These are phyloP conservation scores for Cylloceria caligata DNA, from an alignment of 2,888 invertebrate species.

Conservation along the genomic window DNA sequence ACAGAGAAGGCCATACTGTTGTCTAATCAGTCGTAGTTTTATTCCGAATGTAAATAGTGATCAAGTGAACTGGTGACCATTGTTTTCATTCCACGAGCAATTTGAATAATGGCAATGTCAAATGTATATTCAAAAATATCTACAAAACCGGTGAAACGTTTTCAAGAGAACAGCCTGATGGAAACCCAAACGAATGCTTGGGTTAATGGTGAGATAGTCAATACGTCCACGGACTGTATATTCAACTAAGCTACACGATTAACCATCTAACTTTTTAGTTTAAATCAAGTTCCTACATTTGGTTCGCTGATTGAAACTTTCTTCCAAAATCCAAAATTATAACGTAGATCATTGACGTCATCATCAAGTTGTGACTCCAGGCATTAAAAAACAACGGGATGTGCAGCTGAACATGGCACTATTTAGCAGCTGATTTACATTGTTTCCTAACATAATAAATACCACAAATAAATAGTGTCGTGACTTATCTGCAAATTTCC, in stretches of 20 bases:
- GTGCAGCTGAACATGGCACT: too few relatives aligned
- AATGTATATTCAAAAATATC: conserved; percentile 92
- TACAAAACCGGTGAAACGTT: conserved; percentile 91
- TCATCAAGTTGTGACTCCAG: too few relatives aligned
- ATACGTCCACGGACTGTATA: background rate
- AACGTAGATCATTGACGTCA: too few relatives aligned
- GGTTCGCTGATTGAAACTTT: background rate
- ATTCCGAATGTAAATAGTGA: conserved; percentile 51
- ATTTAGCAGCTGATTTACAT: too few relatives aligned
- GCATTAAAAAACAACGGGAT: too few relatives aligned
- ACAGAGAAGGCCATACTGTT: conserved; percentile 50
- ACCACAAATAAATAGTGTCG: too few relatives aligned
- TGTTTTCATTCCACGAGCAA: background rate
- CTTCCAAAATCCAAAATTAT: background rate
- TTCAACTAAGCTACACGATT: background rate
- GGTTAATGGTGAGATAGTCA: conserved; percentile 91
- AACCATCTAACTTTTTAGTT: background rate
- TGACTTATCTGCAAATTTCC: too few relatives aligned
- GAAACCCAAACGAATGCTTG: conserved; percentile 93
- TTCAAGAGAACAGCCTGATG: conserved; percentile 90
- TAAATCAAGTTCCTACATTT: background rate
- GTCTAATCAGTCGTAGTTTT: conserved; percentile 39
- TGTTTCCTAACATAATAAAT: too few relatives aligned
- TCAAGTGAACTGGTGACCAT: conserved; percentile 33
- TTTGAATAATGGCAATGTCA: conserved; percentile 88